These are phyloP conservation scores for Rhinichthys osculus DNA, from an alignment of 2,797 vertebrate genomes.

Conservation along the genomic window DNA sequence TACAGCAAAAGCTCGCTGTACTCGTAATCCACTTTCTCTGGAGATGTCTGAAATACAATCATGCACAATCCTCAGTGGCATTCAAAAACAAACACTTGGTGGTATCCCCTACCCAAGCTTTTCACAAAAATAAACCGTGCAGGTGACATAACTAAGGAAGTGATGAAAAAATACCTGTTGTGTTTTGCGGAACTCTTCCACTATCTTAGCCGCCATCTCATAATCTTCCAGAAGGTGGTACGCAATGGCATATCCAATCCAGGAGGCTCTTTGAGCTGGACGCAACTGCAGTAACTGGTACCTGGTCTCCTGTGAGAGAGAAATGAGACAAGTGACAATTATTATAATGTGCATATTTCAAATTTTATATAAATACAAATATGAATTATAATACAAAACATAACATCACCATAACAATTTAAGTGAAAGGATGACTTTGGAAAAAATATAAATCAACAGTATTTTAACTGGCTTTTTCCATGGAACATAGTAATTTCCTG, in stretches of 20 bases:
- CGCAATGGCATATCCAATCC: constrained; percentile 98
- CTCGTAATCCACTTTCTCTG: constrained; percentile 98
- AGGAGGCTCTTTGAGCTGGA: constrained; percentile 96
- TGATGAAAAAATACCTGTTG: constrained; percentile 84
- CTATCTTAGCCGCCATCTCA: constrained; percentile 98
- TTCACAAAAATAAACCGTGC: not conserved
- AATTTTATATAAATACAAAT: not conserved
- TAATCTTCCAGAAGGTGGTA: constrained; percentile 99
- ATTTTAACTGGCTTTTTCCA: not conserved
- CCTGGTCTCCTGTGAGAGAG: constrained; percentile 87
- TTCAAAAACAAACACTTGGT: not conserved
- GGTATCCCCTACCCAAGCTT: not conserved
- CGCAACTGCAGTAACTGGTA: constrained; percentile 96
- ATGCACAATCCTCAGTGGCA: not conserved
- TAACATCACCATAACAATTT: not conserved
- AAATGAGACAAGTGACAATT: not conserved
- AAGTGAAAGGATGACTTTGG: not conserved
- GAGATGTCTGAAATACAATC: constrained; percentile 85
- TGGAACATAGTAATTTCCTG: not conserved
- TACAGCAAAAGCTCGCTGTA: constrained; percentile 97
- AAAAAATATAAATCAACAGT: not conserved
- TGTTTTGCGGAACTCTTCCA: constrained; percentile 98
- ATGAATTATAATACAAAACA: not conserved
- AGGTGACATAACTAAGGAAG: not conserved
- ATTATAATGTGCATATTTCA: not conserved